A percentile compares a stretch with the other conserved stretches of the same genome.
Conservation (phyloP, 2,888 invertebrate species). For the Stenurella melanura region DNA sequence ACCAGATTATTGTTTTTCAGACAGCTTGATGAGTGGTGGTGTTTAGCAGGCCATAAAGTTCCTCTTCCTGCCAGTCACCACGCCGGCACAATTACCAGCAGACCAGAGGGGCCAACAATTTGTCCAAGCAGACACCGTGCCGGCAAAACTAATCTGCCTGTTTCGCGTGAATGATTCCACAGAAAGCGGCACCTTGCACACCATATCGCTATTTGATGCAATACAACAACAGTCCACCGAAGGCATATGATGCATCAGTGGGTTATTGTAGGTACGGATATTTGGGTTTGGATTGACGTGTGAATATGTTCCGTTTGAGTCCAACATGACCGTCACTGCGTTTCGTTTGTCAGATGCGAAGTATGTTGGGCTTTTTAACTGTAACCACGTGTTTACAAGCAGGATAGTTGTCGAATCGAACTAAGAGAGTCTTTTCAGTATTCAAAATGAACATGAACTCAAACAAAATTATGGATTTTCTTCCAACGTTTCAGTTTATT, state of each 20-base stretch:
- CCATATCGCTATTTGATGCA: constrained; percentile 29
- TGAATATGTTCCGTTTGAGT: constrained; percentile 11
- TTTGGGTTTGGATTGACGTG: constrained; percentile 19
- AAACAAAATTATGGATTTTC: too few relatives aligned
- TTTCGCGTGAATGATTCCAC: constrained; percentile 24
- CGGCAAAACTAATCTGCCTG: constrained; percentile 28
- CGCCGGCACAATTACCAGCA: constrained; percentile 12
- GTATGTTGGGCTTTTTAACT: not conserved
- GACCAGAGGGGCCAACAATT: constrained; percentile 20
- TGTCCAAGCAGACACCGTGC: constrained; percentile 21
- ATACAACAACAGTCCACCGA: constrained; percentile 14
- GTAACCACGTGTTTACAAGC: not conserved
- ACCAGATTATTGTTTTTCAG: constrained; percentile 30
- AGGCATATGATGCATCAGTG: constrained; percentile 41
- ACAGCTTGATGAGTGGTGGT: constrained; percentile 34
- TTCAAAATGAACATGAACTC: too few relatives aligned
- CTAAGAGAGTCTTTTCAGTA: not conserved
- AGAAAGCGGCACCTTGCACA: constrained; percentile 32
- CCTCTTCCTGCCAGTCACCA: constrained; percentile 31
- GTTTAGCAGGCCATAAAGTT: constrained; percentile 34
- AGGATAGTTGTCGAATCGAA: not conserved
- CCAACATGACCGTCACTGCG: not conserved
- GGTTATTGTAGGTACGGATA: constrained; percentile 28
- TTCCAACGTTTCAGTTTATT: too few relatives aligned
- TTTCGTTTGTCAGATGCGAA: not conserved